phyloP scores from a whole-genome alignment of 2,797 vertebrate species.

The Varecia variegata region DNA sequence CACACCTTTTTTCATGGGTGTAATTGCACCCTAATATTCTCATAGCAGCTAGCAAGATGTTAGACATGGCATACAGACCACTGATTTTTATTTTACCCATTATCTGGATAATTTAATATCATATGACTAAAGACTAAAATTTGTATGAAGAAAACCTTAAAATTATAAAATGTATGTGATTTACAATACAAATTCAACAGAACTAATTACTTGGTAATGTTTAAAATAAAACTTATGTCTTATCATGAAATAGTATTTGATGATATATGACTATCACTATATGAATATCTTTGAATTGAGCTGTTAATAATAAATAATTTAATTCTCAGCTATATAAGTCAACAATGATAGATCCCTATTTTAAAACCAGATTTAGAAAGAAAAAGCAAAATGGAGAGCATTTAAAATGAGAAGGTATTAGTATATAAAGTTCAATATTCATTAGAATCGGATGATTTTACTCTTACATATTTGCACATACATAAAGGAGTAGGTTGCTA shows the following conservation, averaged over 20 bases:
- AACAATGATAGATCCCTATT: not conserved
- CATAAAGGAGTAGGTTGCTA: not conserved
- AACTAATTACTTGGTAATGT: not conserved
- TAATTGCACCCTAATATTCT: not conserved
- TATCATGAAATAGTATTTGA: not conserved
- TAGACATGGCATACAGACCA: not conserved
- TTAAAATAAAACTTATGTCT: not conserved
- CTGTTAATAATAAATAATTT: not conserved
- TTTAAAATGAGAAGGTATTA: not conserved
- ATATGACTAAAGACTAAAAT: not conserved
- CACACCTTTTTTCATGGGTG: not conserved
- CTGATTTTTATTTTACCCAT: not conserved
- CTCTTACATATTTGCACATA: not conserved
- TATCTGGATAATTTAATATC: not conserved
- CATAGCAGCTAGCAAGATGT: not conserved
- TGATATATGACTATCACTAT: not conserved
- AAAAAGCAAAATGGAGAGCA: not conserved
- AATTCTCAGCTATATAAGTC: not conserved
- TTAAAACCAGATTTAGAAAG: not conserved
- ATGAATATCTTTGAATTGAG: not conserved
- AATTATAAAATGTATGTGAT: not conserved
- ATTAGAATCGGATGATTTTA: not conserved
- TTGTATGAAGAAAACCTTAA: not conserved
- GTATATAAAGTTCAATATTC: not conserved
- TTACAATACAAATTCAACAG: not conserved